Evolutionary conservation across 2,888 invertebrate genomes (phyloP), one percentile per base, ranked within the genome.

Genomic region (Lymantria monacha): DNA sequence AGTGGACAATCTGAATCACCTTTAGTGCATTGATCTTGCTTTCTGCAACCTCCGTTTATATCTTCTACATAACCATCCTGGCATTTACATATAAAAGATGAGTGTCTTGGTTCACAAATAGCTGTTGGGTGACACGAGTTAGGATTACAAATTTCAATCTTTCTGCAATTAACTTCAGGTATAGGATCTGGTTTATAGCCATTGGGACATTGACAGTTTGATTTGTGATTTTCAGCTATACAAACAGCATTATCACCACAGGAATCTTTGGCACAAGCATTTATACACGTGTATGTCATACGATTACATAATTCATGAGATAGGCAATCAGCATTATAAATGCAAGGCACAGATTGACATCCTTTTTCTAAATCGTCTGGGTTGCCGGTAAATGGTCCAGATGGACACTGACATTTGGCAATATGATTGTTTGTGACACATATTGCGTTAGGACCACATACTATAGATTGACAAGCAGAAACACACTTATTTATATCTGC

Each of bases 211-310:
- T 96, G 96, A 68, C 98, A 98, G 13, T 93, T 93, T 9, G 95
- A 93, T 74, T 94, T 95, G 75, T 97, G 97, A 70, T 96, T 95
- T 81, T 97, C 96, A 7, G 96, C 95, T 64, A 97, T 94, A 77
- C 98, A 98, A 12, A 97, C 96, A 9, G 97, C 96, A 81, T 97
- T 97, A 13, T 93, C 93, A 0, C 97, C 97, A 71, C 97, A 98
- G 1, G 96, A 94, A 63, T 95, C 95, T 76, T 95, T 95, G 58
- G 94, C 93, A 73, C 97, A 97, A 8, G 95, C 96, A 76, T 96
- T 94, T 69, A 94, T 93, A 70, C 97, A 98, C 15, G 95, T 95
- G 74, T 97, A 95, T 0, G 95, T 95, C 74, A 97, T 86, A 48
- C 97, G 92, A 75, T 97, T 95, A 77, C 97, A 97, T 48, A 96